These are phyloP conservation scores for Tarsius wallacei DNA, from an alignment of 2,797 vertebrate species.

Conservation along the genomic window DNA sequence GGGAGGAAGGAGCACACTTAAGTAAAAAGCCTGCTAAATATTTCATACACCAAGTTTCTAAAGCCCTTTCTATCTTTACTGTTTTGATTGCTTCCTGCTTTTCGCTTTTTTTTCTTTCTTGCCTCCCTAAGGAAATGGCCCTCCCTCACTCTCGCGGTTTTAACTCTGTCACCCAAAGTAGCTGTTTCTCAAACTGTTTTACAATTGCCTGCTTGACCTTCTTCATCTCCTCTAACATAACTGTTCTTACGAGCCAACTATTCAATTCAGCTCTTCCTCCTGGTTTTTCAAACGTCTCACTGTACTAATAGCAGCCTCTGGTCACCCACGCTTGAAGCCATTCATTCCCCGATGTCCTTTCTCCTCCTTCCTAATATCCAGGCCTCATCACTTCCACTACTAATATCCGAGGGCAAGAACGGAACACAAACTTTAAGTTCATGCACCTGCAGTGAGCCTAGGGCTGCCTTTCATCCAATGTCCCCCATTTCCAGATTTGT, in stretches of 20 bases:
- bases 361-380: not conserved
- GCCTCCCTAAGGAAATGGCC: not conserved
- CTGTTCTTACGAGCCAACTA: not conserved
- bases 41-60: slow-evolving; percentile 64
- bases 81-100: slow-evolving; percentile 78
- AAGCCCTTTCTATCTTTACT: not conserved
- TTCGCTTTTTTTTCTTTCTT: slow-evolving; percentile 8
- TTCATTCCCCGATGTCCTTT: accelerated
- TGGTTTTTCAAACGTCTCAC: not conserved
- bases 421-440: accelerated
- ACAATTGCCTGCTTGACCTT: not conserved
- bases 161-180: not conserved
- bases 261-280: not conserved
- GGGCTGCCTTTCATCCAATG: not conserved
- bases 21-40: slow-evolving; percentile 78
- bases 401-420: accelerated
- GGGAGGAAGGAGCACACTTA: slow-evolving; percentile 49
- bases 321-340: not conserved
- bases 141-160: not conserved
- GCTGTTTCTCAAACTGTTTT: not conserved
- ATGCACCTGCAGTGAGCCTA: accelerated
- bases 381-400: not conserved
- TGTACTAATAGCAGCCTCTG: not conserved
- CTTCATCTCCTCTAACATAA: not conserved
- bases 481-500: not conserved